A percentile compares a stretch with the other conserved stretches of the same genome.
These are phyloP conservation scores for Baccha elongata DNA, from an alignment of 2,888 invertebrate genomes.

Conservation along the genomic window DNA sequence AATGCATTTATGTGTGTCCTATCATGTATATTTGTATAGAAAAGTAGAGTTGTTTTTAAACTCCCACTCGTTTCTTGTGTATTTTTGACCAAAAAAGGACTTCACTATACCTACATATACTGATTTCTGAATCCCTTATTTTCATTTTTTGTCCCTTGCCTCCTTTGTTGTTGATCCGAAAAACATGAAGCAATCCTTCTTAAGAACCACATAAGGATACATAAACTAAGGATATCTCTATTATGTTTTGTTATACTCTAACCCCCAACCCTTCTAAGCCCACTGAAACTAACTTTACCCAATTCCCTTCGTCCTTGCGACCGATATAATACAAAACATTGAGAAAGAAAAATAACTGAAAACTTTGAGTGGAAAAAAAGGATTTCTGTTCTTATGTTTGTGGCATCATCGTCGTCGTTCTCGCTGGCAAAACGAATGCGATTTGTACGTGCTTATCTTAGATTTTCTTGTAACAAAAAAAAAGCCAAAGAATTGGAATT, in stretches of 20 bases:
- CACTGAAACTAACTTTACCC: conserved; percentile 12
- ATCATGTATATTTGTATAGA: conserved; percentile 6
- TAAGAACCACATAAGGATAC: conserved; percentile 72
- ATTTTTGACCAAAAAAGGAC: conserved; percentile 33
- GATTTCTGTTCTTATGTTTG: conserved; percentile 69
- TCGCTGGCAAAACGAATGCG: conserved; percentile 78
- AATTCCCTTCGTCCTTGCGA: conserved; percentile 10
- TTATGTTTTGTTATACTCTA: conserved; percentile 63
- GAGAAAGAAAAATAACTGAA: conserved; percentile 53
- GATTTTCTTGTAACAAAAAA: conserved; percentile 59
- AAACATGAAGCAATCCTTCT: conserved; percentile 69
- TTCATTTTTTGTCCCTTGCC: conserved; percentile 7
- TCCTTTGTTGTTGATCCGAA: conserved; percentile 64
- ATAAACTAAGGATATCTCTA: conserved; percentile 72
- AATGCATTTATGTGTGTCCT: conserved; percentile 45
- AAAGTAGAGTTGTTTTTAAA: neutral
- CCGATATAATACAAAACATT: conserved; percentile 26
- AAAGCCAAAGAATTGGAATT: conserved; percentile 35
- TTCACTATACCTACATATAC: conserved; percentile 30
- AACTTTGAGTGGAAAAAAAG: conserved; percentile 71
- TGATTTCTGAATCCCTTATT: conserved; percentile 62
- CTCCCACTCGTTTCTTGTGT: neutral
- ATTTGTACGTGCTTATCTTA: conserved; percentile 82
- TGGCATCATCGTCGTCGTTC: conserved; percentile 63
- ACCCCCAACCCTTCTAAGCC: neutral